Conservation (phyloP, 2,888 invertebrate genomes). For the Selenia dentaria region DNA sequence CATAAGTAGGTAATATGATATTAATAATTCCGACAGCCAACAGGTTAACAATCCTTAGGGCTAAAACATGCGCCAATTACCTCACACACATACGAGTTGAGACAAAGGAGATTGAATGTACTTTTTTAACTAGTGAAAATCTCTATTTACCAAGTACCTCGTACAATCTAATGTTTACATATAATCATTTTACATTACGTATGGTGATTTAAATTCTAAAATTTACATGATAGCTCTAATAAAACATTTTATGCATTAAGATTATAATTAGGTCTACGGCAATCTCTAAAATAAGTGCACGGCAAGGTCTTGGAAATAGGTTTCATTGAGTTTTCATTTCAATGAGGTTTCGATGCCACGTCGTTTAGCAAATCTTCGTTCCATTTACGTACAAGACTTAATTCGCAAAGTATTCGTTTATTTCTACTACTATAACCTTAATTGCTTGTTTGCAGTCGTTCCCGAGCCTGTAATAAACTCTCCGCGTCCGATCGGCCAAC, state of each 20-base stretch:
- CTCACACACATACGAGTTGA: too few relatives aligned
- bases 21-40: conserved; percentile 24
- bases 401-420: conserved; percentile 44
- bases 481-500: conserved; percentile 86
- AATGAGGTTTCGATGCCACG: conserved; percentile 39
- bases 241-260: neutral
- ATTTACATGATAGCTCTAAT: too few relatives aligned
- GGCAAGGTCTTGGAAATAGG: conserved; percentile 37
- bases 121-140: too few relatives aligned
- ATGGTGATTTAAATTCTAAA: too few relatives aligned
- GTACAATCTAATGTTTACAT: too few relatives aligned
- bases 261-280: conserved; percentile 22
- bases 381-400: conserved; percentile 30
- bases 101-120: too few relatives aligned
- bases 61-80: too few relatives aligned
- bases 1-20: conserved; percentile 13
- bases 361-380: conserved; percentile 50
- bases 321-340: too few relatives aligned
- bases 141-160: too few relatives aligned
- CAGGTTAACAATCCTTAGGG: conserved; percentile 10
- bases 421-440: too few relatives aligned
- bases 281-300: too few relatives aligned
- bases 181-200: too few relatives aligned
- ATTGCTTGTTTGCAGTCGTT: conserved; percentile 79
- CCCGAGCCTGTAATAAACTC: conserved; percentile 81